Percentiles rank a stretch among this genome's conserved stretches.
Conservation (phyloP, 2,113 vertebrate species). For the Mormyrus iriodes region DNA sequence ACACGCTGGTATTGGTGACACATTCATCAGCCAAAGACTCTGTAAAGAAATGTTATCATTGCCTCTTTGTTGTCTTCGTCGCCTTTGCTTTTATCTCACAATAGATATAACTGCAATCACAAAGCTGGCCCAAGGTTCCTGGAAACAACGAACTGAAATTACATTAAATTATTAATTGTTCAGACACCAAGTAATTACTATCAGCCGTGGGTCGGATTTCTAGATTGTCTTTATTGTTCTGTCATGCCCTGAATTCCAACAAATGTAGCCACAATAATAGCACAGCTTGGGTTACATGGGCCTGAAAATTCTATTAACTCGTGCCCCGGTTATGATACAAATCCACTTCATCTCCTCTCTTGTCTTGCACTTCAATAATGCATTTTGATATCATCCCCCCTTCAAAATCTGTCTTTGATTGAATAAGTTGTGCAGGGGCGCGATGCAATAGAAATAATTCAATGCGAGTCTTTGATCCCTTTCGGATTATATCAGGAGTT, state of each 20-base stretch:
- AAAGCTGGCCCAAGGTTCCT: slow-evolving; percentile 38
- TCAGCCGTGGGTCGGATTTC: slow-evolving; percentile 80
- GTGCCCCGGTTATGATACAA: slow-evolving; percentile 73
- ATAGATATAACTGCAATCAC: background rate
- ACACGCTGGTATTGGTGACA: background rate
- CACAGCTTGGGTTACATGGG: slow-evolving; percentile 68
- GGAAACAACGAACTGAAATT: slow-evolving; percentile 84
- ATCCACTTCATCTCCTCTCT: slow-evolving; percentile 52
- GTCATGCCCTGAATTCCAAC: slow-evolving; percentile 67
- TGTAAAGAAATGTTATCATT: background rate
- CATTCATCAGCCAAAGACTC: background rate
- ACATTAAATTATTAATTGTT: slow-evolving; percentile 89
- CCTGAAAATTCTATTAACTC: slow-evolving; percentile 60
- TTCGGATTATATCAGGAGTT: slow-evolving; percentile 59
- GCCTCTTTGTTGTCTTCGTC: background rate
- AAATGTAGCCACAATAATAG: slow-evolving; percentile 70
- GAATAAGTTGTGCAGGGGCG: slow-evolving; percentile 51
- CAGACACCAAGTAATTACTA: slow-evolving; percentile 76
- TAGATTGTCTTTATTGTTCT: slow-evolving; percentile 69
- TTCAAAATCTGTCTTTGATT: slow-evolving; percentile 67
- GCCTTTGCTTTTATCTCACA: background rate
- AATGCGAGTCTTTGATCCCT: slow-evolving; percentile 49
- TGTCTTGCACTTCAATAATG: slow-evolving; percentile 72
- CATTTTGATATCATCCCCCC: slow-evolving; percentile 55
- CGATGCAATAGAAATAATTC: slow-evolving; percentile 60